Evolutionary conservation across 1,140 invertebrate species (phyloP), one percentile per base, ranked within the genome.

Genomic region (Drosophila lini): DNA sequence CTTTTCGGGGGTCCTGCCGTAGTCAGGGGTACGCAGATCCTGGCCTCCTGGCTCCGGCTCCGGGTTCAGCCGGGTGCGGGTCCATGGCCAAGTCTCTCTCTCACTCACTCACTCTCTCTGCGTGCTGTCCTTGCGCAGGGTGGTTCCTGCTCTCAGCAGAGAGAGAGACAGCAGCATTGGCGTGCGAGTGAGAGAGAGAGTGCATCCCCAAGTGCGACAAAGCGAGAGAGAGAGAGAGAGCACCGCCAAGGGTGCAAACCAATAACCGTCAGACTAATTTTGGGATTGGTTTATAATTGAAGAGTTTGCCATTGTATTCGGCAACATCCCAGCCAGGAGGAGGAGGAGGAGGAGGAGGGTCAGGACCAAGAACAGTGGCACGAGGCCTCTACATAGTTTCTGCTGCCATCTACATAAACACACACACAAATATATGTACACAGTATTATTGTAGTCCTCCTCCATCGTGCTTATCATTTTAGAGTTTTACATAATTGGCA

Each of bases 221-320:
- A 65, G 63, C 67, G 5, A 64, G 57, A 10, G 65, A 41, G 78
- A 52, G 58, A 13, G 50, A 40, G 70, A 25, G 61, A 19, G 16
- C 32, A 45, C 57, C 77, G 80, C 78, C 84, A 78, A 81, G 84
- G 84, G 84, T 88, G 84, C 84, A 89, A 83, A 88, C 84, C 84
- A 88, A 89, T 88, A 88, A 88, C 83, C 86, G 80, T 89, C 89
- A 83, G 81, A 89, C 89, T 91, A 89, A 91, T 90, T 91, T 89
- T 81, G 89, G 89, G 89, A 91, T 91, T 91, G 89, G 89, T 91
- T 91, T 91, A 91, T 89, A 91, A 91, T 91, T 91, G 89, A 91
- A 91, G 84, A 91, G 80, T 86, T 86, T 88, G 83, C 83, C 84
- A 86, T 84, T 84, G 81, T 86, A 78, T 83, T 88, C 78, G 65